Evolutionary conservation across 2,113 vertebrate genomes (phyloP).

Genomic region (Corydoras maculifer): DNA sequence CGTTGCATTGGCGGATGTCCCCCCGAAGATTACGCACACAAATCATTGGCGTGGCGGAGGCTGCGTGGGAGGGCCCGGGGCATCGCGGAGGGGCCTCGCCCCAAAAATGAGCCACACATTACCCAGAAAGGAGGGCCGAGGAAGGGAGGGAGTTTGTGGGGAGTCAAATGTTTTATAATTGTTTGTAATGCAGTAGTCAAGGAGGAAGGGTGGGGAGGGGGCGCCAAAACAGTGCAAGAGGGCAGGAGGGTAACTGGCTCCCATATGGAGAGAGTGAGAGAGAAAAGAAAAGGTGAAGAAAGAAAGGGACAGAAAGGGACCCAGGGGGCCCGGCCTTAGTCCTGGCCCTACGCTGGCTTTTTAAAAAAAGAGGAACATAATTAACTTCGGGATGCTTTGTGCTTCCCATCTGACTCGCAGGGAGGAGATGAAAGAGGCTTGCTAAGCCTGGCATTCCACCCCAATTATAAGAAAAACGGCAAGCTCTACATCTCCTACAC

Average conservation of each 20-base stretch:
- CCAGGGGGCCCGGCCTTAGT: conserved; percentile 48
- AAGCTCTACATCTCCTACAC: conserved; percentile 99
- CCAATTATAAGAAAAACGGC: conserved; percentile 99
- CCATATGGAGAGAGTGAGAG: conserved; percentile 37
- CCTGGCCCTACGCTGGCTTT: conserved; percentile 60
- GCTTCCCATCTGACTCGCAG: conserved; percentile 94
- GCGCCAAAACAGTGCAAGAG: conserved; percentile 38
- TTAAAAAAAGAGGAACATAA: conserved; percentile 80
- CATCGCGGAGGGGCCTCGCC: conserved; percentile 71
- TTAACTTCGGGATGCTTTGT: conserved; percentile 97
- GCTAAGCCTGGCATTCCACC: conserved; percentile 99
- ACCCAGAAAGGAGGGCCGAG: conserved; percentile 55
- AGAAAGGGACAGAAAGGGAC: conserved; percentile 59
- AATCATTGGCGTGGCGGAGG: conserved; percentile 86
- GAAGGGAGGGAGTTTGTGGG: conserved; percentile 59
- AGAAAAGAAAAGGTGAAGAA: conserved; percentile 62
- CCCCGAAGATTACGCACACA: conserved; percentile 87
- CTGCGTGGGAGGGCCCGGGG: conserved; percentile 66
- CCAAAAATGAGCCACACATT: conserved; percentile 73
- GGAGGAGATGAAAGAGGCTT: conserved; percentile 99
- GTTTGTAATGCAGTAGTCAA: conserved; percentile 80
- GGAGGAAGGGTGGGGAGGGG: conserved; percentile 45
- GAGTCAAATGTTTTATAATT: conserved; percentile 91
- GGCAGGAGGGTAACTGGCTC: conserved; percentile 39
- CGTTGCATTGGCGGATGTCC: conserved; percentile 81